These are phyloP conservation scores for Corythoichthys haematopterus DNA, from an alignment of 2,113 vertebrate genomes.

Conservation along the genomic window DNA sequence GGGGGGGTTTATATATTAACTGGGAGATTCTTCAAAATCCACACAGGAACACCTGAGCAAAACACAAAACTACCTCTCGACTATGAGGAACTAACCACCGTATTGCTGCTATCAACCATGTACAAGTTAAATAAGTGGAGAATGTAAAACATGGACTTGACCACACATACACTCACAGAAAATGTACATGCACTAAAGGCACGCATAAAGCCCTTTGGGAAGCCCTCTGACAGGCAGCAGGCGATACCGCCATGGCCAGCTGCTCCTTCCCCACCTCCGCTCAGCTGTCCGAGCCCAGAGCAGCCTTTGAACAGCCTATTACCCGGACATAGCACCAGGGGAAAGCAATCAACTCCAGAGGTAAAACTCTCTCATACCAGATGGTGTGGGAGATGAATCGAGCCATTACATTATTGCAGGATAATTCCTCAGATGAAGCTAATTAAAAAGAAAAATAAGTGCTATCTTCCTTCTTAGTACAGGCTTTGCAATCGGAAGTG, in stretches of 20 bases:
- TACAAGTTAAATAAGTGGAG: not conserved
- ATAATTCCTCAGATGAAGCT: slow-evolving; percentile 78
- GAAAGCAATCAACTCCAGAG: slow-evolving; percentile 73
- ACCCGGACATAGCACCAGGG: slow-evolving; percentile 68
- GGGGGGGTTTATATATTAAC: too few relatives aligned
- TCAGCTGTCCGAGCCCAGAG: slow-evolving; percentile 72
- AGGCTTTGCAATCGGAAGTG: slow-evolving; percentile 42
- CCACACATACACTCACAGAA: slow-evolving; percentile 17
- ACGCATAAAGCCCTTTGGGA: slow-evolving; percentile 40
- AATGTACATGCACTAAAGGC: slow-evolving; percentile 35
- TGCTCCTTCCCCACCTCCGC: slow-evolving; percentile 71
- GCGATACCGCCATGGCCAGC: slow-evolving; percentile 66
- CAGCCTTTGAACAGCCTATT: slow-evolving; percentile 76
- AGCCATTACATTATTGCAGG: slow-evolving; percentile 73
- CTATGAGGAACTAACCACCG: too few relatives aligned
- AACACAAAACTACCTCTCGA: not conserved
- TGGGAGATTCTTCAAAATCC: not conserved
- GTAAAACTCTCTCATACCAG: slow-evolving; percentile 65
- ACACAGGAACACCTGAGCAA: not conserved
- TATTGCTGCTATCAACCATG: not conserved
- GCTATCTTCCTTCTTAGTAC: slow-evolving; percentile 54
- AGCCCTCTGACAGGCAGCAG: slow-evolving; percentile 67
- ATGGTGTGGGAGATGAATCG: slow-evolving; percentile 77
- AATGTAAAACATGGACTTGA: slow-evolving; percentile 13
- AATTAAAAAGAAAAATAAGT: slow-evolving; percentile 74